A percentile compares a stretch with the other conserved stretches of the same genome.
These are phyloP conservation scores for Dolichomitus sp. DNA, from an alignment of 2,888 invertebrate species.

Conservation along the genomic window DNA sequence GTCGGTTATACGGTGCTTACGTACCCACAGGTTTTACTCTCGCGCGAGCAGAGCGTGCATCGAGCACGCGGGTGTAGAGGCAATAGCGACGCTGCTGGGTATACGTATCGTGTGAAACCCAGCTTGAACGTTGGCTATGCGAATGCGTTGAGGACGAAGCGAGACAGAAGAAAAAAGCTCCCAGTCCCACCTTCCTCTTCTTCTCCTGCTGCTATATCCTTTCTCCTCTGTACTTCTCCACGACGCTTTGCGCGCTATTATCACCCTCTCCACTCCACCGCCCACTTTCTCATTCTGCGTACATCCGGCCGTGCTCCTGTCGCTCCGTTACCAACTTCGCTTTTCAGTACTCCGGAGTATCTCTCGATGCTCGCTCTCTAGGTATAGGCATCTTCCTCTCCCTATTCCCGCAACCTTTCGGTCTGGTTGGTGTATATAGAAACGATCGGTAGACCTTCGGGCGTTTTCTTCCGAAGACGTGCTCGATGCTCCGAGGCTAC, in stretches of 20 bases:
- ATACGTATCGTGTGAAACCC: conserved; percentile 12
- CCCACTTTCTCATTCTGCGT: conserved; percentile 19
- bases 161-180: neutral
- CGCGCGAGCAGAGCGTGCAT: conserved; percentile 53
- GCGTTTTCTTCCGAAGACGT: conserved; percentile 49
- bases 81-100: neutral
- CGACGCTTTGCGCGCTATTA: conserved; percentile 20
- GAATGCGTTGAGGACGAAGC: neutral
- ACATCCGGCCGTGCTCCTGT: neutral
- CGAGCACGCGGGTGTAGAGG: conserved; percentile 14
- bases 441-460: conserved; percentile 7
- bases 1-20: conserved; percentile 79
- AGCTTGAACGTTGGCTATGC: neutral
- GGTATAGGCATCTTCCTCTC: neutral
- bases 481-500: conserved; percentile 29
- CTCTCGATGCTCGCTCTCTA: neutral
- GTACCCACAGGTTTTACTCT: conserved; percentile 72
- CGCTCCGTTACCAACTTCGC: conserved; percentile 18
- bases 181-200: neutral
- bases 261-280: neutral
- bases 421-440: conserved; percentile 1
- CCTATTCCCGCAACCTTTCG: conserved; percentile 8
- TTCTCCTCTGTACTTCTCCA: conserved; percentile 11
- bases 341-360: conserved; percentile 11
- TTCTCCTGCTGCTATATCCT: neutral